phyloP scores from a whole-genome alignment of 2,888 invertebrate species.

The Poecilobothrus nobilitatus region DNA sequence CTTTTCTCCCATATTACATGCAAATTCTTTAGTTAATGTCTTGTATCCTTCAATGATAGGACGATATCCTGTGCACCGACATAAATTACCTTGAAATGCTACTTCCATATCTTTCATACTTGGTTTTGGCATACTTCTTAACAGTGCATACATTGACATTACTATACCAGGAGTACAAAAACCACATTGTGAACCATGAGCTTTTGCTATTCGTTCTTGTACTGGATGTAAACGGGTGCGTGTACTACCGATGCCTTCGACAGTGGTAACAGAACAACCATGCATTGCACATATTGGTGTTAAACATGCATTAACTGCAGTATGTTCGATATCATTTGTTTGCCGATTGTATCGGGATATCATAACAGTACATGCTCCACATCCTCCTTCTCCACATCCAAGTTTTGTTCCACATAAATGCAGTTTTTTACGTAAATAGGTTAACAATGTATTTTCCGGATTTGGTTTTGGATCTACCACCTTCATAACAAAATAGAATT shows the following conservation, averaged over 20 bases:
- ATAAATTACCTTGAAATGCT: slow-evolving; percentile 75
- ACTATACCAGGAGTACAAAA: slow-evolving; percentile 95
- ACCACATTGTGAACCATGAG: slow-evolving; percentile 92
- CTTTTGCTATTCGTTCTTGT: slow-evolving; percentile 78
- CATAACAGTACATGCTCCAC: slow-evolving; percentile 93
- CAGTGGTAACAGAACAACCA: slow-evolving; percentile 81
- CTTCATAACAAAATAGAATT: slow-evolving; percentile 49
- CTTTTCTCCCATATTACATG: slow-evolving; percentile 55
- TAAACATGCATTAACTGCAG: slow-evolving; percentile 82
- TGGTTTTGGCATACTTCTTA: slow-evolving; percentile 65
- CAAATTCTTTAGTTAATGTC: slow-evolving; percentile 67
- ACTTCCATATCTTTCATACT: slow-evolving; percentile 67
- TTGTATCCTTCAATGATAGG: slow-evolving; percentile 86
- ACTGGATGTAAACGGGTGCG: slow-evolving; percentile 72
- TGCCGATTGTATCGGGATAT: slow-evolving; percentile 61
- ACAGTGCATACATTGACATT: slow-evolving; percentile 90
- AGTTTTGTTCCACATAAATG: slow-evolving; percentile 79
- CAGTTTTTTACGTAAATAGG: slow-evolving; percentile 72
- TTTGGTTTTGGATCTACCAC: slow-evolving; percentile 63
- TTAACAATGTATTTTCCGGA: slow-evolving; percentile 75
- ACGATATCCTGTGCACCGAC: slow-evolving; percentile 89
- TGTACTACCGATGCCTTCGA: slow-evolving; percentile 86
- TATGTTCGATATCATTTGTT: slow-evolving; percentile 52
- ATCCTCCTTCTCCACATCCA: slow-evolving; percentile 90
- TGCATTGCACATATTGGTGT: slow-evolving; percentile 80